Evolutionary conservation across 2,888 invertebrate genomes (phyloP), one percentile per base, ranked within the genome.

Genomic region (Serrognathus titanus): DNA sequence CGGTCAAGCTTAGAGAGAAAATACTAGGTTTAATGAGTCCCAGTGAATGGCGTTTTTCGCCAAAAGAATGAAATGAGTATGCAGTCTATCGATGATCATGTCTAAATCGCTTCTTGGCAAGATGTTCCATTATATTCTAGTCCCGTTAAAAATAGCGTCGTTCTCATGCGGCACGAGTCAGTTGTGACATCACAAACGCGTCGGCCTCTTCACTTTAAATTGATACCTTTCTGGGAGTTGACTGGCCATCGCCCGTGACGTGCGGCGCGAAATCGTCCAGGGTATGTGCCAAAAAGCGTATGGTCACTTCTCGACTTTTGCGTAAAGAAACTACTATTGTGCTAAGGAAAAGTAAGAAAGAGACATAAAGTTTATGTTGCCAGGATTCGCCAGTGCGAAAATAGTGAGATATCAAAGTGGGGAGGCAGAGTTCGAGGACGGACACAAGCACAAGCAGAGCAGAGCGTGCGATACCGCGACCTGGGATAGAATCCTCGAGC

Each of bases 211-310:
- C 61, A 55, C 63, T 58, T 62, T 57, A 62, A 68, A 69, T 69
- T 70, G 67, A 62, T 67, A 67, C 72, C 72, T 68, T 71, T 69
- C 69, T 64, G 64, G 72, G 71, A 69, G 70, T 69, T 67, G 66
- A 63, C 57, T 56, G 59, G 54, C 54, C 54, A 55, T 45, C 50
- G 58, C 51, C 58, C 31, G 59, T 64, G 63, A 63, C 61, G 64
- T 57, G 58, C 20, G 48, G 39, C 59, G 59, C 64, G 62, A 57
- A 59, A 61, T 53, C 48, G 48, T 43, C 52, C 31, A 51, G 48
- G 60, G 55, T 61, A 58, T 57, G 63, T 66, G 63, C 63, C 63
- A 66, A 63, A 62, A 53, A 56, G 59, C 55, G 53, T 57, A 54
- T 60, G 57, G 57, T 53, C 48, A 54, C 50, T 45, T 53, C 39